phyloP scores from a whole-genome alignment of 2,113 vertebrate species.

The Salminus brasiliensis region DNA sequence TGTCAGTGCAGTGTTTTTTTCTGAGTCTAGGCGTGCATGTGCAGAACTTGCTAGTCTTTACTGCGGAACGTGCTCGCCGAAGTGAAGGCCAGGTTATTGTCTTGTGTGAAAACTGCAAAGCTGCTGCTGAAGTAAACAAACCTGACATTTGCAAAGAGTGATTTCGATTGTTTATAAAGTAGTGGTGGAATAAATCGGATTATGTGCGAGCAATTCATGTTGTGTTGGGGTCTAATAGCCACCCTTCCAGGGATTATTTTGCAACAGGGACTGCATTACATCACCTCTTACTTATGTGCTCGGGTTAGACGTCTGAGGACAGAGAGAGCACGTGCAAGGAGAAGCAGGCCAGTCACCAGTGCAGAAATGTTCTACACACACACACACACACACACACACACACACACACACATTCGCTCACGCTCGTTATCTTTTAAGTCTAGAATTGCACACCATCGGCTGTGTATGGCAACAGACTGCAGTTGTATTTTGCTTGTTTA shows the following conservation, averaged over 20 bases:
- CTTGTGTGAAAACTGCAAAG: not conserved
- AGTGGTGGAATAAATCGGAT: slow-evolving; percentile 8
- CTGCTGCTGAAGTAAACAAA: not conserved
- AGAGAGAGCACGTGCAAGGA: not conserved
- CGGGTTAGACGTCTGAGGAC: not conserved
- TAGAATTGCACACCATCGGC: not conserved
- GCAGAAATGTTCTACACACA: not conserved
- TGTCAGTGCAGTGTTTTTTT: too few species aligned
- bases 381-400: not conserved
- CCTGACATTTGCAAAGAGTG: not conserved
- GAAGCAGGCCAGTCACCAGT: not conserved
- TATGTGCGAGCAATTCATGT: not conserved
- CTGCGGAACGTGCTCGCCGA: not conserved
- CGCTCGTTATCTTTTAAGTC: not conserved
- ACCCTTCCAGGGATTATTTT: not conserved
- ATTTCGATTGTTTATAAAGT: slow-evolving; percentile 4
- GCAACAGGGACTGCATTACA: slow-evolving; percentile 24
- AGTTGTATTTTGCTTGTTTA: not conserved
- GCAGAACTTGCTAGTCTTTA: too few species aligned
- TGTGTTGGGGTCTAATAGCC: not conserved
- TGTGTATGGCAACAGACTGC: not conserved
- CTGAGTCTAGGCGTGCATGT: too few species aligned
- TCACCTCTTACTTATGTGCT: slow-evolving; percentile 25
- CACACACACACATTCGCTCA: not conserved
- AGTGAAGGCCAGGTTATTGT: not conserved